Conservation (phyloP, 2,888 invertebrate genomes). For the Eucera pruinosa region DNA sequence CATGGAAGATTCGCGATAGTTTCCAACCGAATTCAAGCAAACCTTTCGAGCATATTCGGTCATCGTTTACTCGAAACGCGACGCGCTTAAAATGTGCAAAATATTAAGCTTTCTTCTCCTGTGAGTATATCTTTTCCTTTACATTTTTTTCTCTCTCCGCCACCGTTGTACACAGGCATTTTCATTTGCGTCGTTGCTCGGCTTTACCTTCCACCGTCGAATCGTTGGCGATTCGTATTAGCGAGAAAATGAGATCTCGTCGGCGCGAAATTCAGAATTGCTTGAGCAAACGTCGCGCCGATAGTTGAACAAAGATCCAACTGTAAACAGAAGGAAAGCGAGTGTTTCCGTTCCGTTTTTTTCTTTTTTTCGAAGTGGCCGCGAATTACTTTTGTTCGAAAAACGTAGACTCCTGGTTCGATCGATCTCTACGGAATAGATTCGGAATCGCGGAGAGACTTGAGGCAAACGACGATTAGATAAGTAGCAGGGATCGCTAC, state of each 20-base stretch:
- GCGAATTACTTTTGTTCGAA: too few species aligned
- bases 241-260: too few species aligned
- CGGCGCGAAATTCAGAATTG: constrained; percentile 5
- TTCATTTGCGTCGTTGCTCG: too few species aligned
- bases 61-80: background rate
- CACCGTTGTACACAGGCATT: background rate
- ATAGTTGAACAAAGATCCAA: background rate
- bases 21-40: background rate
- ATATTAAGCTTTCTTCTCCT: background rate
- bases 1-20: background rate
- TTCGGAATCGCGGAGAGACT: background rate
- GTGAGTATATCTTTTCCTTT: constrained; percentile 27
- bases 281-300: background rate
- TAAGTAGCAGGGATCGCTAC: constrained; percentile 12
- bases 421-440: background rate
- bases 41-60: background rate
- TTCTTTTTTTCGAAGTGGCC: too few species aligned
- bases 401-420: background rate
- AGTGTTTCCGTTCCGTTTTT: too few species aligned
- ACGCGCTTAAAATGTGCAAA: constrained; percentile 18
- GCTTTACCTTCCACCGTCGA: too few species aligned
- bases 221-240: too few species aligned
- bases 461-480: constrained; percentile 22
- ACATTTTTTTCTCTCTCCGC: background rate
- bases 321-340: background rate